phyloP scores from a whole-genome alignment of 2,113 vertebrate genomes.

The Aplodontia rufa region DNA sequence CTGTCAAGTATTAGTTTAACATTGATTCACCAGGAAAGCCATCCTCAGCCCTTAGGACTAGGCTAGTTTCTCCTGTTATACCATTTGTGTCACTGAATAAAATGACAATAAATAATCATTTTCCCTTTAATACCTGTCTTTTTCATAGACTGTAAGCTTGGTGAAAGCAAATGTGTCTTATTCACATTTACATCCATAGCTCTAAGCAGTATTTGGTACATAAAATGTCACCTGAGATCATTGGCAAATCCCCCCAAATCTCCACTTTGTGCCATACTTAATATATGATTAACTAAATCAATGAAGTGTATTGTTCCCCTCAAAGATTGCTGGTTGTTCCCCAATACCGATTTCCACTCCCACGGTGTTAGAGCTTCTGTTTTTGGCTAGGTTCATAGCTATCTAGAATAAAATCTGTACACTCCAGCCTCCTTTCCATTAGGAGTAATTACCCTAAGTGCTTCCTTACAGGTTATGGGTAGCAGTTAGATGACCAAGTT shows the following conservation, averaged over 20 bases:
- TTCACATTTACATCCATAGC: neutral
- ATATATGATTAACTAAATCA: neutral
- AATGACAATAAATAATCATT: neutral
- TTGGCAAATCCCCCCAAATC: neutral
- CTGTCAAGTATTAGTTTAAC: neutral
- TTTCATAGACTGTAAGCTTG: neutral
- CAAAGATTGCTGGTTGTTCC: neutral
- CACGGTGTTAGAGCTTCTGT: neutral
- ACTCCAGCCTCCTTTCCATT: neutral
- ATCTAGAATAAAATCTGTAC: neutral
- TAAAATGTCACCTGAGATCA: neutral
- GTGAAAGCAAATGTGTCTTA: neutral
- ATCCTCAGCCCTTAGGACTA: neutral
- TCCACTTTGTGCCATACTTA: neutral
- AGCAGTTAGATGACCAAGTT: neutral
- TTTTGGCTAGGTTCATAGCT: neutral
- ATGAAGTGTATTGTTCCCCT: neutral
- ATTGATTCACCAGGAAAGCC: neutral
- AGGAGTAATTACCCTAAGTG: neutral
- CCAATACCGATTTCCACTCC: neutral
- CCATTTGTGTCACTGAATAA: neutral
- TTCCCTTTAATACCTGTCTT: neutral
- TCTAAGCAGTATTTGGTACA: neutral
- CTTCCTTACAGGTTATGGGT: neutral
- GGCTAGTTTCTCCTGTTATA: neutral